phyloP scores from a whole-genome alignment of 2,888 invertebrate genomes.

The Allophyes oxyacanthae region DNA sequence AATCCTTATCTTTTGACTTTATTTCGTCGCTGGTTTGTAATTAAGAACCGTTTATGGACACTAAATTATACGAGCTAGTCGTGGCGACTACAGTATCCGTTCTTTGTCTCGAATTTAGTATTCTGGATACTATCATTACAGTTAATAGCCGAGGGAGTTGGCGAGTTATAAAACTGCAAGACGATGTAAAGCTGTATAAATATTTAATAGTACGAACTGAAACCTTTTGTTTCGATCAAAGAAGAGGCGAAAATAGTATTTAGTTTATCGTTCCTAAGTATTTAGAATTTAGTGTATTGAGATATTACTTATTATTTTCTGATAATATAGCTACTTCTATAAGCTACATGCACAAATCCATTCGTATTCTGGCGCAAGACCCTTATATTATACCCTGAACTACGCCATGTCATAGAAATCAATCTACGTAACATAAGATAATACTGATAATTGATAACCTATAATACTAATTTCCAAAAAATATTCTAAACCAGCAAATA shows the following conservation, averaged over 20 bases:
- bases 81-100: slow-evolving; percentile 12
- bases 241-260: neutral
- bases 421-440: too few relatives aligned
- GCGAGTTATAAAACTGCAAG: slow-evolving; percentile 42
- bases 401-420: too few relatives aligned
- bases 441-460: too few relatives aligned
- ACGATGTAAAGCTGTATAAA: slow-evolving; percentile 30
- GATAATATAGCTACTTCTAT: too few relatives aligned
- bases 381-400: too few relatives aligned
- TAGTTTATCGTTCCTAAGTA: too few relatives aligned
- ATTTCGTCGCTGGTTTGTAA: slow-evolving; percentile 21
- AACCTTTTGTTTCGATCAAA: slow-evolving; percentile 2
- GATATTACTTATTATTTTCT: too few relatives aligned
- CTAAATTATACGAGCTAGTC: slow-evolving; percentile 39
- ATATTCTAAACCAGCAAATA: too few relatives aligned
- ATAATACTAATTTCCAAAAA: too few relatives aligned
- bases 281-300: too few relatives aligned
- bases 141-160: slow-evolving; percentile 44
- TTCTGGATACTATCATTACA: slow-evolving; percentile 46
- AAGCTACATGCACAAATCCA: too few relatives aligned
- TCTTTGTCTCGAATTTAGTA: slow-evolving; percentile 38
- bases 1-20: slow-evolving; percentile 16
- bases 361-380: too few relatives aligned
- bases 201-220: slow-evolving; percentile 28
- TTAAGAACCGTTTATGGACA: slow-evolving; percentile 32